These are phyloP conservation scores for Catharus minimus DNA, from an alignment of 2,113 vertebrate species.

Conservation along the genomic window DNA sequence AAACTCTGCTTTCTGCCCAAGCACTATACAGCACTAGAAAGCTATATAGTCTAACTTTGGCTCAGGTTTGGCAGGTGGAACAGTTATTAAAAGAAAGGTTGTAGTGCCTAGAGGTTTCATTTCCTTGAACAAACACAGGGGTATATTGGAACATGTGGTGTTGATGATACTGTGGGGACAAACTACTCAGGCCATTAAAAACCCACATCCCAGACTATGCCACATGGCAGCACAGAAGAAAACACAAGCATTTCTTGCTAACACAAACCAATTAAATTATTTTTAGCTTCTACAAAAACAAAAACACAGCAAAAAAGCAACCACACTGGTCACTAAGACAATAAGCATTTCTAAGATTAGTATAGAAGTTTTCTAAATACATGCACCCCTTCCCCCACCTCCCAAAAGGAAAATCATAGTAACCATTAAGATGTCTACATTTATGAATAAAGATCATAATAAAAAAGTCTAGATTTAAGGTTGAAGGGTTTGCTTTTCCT, in stretches of 20 bases:
- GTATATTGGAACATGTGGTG: slow-evolving; percentile 52
- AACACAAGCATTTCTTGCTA: slow-evolving; percentile 61
- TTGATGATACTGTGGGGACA: slow-evolving; percentile 57
- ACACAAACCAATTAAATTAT: slow-evolving; percentile 63
- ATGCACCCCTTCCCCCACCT: background rate
- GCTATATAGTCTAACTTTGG: background rate
- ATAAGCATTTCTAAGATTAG: slow-evolving; percentile 76
- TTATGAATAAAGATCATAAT: slow-evolving; percentile 59
- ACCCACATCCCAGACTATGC: slow-evolving; percentile 65
- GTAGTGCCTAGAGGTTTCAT: slow-evolving; percentile 23
- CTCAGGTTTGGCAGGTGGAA: slow-evolving; percentile 52
- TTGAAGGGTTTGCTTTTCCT: background rate
- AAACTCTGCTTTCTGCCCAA: background rate
- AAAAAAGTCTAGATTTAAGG: slow-evolving; percentile 7
- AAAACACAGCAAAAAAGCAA: slow-evolving; percentile 42
- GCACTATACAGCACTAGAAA: slow-evolving; percentile 2
- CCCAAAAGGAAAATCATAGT: slow-evolving; percentile 57
- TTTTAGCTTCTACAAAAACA: slow-evolving; percentile 54
- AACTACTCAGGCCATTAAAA: slow-evolving; percentile 58
- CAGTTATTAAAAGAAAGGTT: slow-evolving; percentile 54
- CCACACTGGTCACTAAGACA: slow-evolving; percentile 66
- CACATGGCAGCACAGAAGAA: slow-evolving; percentile 57
- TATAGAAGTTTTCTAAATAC: slow-evolving; percentile 68
- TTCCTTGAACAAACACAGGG: slow-evolving; percentile 57
- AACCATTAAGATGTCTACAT: slow-evolving; percentile 57